Conservation (phyloP, 2,113 vertebrate species). For the Lates calcarifer region DNA sequence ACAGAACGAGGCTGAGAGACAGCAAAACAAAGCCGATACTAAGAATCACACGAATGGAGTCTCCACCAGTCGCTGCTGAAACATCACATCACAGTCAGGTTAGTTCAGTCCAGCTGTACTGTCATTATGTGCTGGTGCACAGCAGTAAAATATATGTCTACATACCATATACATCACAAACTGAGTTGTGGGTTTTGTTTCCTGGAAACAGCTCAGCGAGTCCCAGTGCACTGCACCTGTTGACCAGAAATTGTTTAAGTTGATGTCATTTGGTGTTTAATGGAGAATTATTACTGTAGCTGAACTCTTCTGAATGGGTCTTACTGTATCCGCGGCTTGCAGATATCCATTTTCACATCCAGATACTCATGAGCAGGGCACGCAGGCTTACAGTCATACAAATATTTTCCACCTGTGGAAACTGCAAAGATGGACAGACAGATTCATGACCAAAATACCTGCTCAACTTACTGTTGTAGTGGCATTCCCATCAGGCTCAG, state of each 20-base stretch:
- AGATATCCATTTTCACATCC: slow-evolving; percentile 26
- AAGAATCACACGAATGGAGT: not conserved
- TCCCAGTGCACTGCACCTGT: slow-evolving; percentile 48
- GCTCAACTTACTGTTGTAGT: no score
- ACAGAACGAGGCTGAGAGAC: slow-evolving; percentile 42
- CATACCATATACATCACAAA: slow-evolving; percentile 44
- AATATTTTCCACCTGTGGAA: not conserved
- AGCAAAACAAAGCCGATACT: slow-evolving; percentile 45
- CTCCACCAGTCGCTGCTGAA: slow-evolving; percentile 9
- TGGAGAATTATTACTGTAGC: not conserved
- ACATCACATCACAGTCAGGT: slow-evolving; percentile 15
- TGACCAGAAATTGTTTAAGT: not conserved
- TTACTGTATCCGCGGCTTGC: slow-evolving; percentile 60
- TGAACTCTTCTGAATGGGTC: not conserved
- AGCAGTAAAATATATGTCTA: not conserved
- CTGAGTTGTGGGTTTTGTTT: slow-evolving; percentile 62
- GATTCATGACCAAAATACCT: not conserved
- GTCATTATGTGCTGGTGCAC: not conserved
- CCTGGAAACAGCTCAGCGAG: slow-evolving; percentile 45
- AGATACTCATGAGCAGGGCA: slow-evolving; percentile 49
- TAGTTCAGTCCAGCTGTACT: not conserved
- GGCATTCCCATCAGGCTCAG: not conserved
- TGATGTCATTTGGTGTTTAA: not conserved
- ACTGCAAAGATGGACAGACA: slow-evolving; percentile 11
- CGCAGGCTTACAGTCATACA: slow-evolving; percentile 54